These are phyloP conservation scores for Scelioninae gen. 2 DNA, from an alignment of 2,888 invertebrate species.

Conservation along the genomic window DNA sequence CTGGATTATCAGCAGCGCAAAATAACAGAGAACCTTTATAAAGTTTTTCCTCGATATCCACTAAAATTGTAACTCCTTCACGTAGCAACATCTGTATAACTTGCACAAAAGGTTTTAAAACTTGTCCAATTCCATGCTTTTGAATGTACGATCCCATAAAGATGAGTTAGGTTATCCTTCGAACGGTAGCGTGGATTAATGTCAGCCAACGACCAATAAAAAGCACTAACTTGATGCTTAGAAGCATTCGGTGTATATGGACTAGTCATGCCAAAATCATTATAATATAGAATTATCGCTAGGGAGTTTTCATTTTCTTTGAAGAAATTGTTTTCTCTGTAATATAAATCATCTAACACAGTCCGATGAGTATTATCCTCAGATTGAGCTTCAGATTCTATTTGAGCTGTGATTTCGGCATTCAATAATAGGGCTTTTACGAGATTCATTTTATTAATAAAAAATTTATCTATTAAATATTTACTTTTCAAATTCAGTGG, in stretches of 20 bases:
- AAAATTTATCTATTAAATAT: too few species aligned
- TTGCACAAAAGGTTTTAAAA: neutral
- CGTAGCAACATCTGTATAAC: neutral
- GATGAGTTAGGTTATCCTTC: neutral
- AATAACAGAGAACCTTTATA: too few species aligned
- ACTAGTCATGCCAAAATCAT: neutral
- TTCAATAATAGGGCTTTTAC: neutral
- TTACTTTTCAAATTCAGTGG: too few species aligned
- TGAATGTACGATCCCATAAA: neutral
- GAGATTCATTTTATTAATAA: too few species aligned
- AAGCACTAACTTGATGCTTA: neutral
- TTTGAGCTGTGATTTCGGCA: neutral
- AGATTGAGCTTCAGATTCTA: neutral
- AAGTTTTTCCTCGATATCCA: neutral
- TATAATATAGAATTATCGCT: conserved; percentile 1
- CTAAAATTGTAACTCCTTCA: neutral
- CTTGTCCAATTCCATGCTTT: neutral
- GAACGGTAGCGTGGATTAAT: neutral
- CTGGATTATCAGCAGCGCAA: neutral
- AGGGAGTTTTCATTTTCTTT: too few species aligned
- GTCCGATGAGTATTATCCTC: neutral
- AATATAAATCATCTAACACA: conserved; percentile 5
- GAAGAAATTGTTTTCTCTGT: neutral
- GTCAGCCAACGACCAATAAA: neutral
- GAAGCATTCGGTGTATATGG: neutral